phyloP scores from a whole-genome alignment of 2,888 invertebrate species.

The Lasioglossum oenotherae region DNA sequence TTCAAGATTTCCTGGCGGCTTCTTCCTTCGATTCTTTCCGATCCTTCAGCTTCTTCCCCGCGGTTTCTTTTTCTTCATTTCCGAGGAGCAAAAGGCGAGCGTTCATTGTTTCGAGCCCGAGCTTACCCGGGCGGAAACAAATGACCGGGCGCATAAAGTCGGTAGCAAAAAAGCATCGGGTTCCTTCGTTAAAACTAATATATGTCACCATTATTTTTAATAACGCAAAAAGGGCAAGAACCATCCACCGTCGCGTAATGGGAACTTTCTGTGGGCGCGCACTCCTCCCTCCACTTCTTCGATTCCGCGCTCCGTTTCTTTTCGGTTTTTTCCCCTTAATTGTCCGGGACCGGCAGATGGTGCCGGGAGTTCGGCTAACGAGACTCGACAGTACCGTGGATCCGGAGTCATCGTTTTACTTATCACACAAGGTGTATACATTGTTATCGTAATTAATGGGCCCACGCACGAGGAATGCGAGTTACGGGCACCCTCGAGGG shows the following conservation, averaged over 20 bases:
- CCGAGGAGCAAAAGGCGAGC: slow-evolving; percentile 64
- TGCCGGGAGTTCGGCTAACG: slow-evolving; percentile 59
- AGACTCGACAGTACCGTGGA: slow-evolving; percentile 62
- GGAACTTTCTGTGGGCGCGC: slow-evolving; percentile 57
- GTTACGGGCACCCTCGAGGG: neutral
- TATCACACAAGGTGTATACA: slow-evolving; percentile 31
- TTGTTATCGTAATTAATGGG: slow-evolving; percentile 50
- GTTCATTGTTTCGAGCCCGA: slow-evolving; percentile 74
- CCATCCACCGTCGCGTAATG: slow-evolving; percentile 60
- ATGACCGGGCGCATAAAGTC: slow-evolving; percentile 78
- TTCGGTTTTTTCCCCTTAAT: slow-evolving; percentile 27
- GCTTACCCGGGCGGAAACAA: slow-evolving; percentile 76
- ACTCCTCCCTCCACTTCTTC: neutral
- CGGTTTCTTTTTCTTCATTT: slow-evolving; percentile 33
- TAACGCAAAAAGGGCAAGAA: slow-evolving; percentile 75
- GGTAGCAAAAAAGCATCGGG: slow-evolving; percentile 73
- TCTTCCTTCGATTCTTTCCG: slow-evolving; percentile 45
- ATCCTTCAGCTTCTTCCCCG: slow-evolving; percentile 17
- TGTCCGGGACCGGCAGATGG: slow-evolving; percentile 53
- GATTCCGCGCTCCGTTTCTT: slow-evolving; percentile 7
- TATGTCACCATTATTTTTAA: slow-evolving; percentile 82
- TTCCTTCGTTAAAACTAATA: slow-evolving; percentile 82
- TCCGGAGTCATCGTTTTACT: slow-evolving; percentile 52
- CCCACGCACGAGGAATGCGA: slow-evolving; percentile 16
- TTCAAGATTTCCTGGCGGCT: slow-evolving; percentile 29